phyloP scores from a whole-genome alignment of 2,888 invertebrate genomes.

The Liopterus haemorrhoidalis region DNA sequence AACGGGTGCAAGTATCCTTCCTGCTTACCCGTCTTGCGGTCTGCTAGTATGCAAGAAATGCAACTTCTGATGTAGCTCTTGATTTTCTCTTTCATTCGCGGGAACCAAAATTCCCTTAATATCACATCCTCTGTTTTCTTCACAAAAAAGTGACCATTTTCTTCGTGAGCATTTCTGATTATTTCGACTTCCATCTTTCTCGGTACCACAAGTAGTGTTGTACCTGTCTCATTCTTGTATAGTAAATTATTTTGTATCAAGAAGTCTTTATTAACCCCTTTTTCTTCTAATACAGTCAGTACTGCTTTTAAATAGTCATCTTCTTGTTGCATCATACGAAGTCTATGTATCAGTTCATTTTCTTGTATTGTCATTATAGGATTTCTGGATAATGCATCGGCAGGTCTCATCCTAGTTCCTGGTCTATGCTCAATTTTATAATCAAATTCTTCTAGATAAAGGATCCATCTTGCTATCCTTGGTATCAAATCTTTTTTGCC shows the following conservation, averaged over 20 bases:
- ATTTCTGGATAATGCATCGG: too few relatives aligned
- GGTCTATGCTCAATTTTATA: too few relatives aligned
- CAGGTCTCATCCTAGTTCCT: too few relatives aligned
- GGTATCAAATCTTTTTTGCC: too few relatives aligned
- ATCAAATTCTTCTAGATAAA: too few relatives aligned
- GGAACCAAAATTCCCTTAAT: conserved; percentile 19
- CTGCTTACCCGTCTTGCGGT: conserved; percentile 21
- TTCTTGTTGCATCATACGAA: too few relatives aligned
- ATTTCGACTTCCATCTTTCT: conserved; percentile 19
- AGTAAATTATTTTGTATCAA: conserved; percentile 16
- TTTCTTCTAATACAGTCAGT: too few relatives aligned
- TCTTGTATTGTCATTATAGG: too few relatives aligned
- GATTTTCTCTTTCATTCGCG: conserved; percentile 22
- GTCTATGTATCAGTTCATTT: too few relatives aligned
- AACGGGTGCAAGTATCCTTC: conserved; percentile 17
- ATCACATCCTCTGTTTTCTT: conserved; percentile 21
- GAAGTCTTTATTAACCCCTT: conserved; percentile 25
- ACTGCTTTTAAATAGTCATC: too few relatives aligned
- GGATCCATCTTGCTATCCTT: too few relatives aligned
- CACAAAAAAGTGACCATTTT: conserved; percentile 23
- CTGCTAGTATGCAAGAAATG: conserved; percentile 20
- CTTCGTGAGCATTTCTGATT: conserved; percentile 16
- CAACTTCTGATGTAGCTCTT: conserved; percentile 19
- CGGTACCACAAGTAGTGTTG: conserved; percentile 17
- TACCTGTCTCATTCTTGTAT: conserved; percentile 10